Percentiles rank a stretch among this genome's conserved stretches.
Evolutionary conservation across 2,797 vertebrate species (phyloP).

Genomic region (Masticophis lateralis): DNA sequence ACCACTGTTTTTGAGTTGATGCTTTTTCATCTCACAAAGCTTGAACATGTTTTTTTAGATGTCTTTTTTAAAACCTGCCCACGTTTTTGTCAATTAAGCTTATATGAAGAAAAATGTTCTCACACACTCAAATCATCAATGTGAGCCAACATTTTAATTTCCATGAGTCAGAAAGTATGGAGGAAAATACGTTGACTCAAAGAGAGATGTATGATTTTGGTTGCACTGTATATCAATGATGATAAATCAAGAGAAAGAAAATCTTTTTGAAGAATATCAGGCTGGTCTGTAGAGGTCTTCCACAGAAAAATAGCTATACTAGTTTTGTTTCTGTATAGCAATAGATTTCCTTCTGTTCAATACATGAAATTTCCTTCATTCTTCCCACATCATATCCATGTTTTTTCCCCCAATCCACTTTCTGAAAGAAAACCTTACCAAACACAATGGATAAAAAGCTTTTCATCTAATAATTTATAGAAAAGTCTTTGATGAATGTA

Average conservation of each 20-base stretch:
- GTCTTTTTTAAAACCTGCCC: constrained; percentile 14
- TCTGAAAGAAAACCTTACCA: neutral
- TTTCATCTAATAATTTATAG: neutral
- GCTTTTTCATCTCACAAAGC: neutral
- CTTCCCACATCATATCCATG: neutral
- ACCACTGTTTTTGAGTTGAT: neutral
- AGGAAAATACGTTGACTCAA: constrained; percentile 42
- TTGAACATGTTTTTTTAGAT: constrained; percentile 13
- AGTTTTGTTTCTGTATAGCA: constrained; percentile 9
- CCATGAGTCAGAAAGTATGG: constrained; percentile 44
- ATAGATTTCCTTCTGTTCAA: constrained; percentile 29
- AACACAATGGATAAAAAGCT: neutral
- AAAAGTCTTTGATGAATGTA: constrained; percentile 14
- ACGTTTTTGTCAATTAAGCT: constrained; percentile 44
- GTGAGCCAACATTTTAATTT: constrained; percentile 55
- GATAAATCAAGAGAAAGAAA: constrained; percentile 53
- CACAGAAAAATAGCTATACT: neutral
- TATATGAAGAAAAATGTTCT: constrained; percentile 60
- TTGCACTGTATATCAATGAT: constrained; percentile 50
- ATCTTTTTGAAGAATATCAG: constrained; percentile 43
- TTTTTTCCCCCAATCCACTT: neutral
- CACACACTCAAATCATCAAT: constrained; percentile 46
- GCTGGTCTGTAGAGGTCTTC: constrained; percentile 35
- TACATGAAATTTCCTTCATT: neutral
- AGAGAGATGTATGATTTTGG: constrained; percentile 42